A percentile compares a stretch with the other conserved stretches of the same genome.
phyloP scores from a whole-genome alignment of 2,797 vertebrate species.

The Florisuga fusca region DNA sequence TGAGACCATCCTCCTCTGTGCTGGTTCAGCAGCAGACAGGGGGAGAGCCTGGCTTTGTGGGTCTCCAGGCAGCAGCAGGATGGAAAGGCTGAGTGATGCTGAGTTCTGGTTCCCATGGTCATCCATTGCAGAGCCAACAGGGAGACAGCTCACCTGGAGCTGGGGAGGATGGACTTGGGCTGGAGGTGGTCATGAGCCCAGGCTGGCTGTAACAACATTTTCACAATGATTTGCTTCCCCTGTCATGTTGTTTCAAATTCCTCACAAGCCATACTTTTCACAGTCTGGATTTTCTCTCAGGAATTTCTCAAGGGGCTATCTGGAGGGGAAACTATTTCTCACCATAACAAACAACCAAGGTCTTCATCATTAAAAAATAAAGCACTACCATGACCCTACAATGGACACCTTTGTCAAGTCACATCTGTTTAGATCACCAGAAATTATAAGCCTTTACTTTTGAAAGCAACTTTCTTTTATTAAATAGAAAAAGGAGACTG shows the following conservation, averaged over 20 bases:
- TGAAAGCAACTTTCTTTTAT: slow-evolving; percentile 50
- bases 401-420: slow-evolving; percentile 62
- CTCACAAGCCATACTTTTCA: slow-evolving; percentile 66
- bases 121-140: rapidly evolving
- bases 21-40: not conserved
- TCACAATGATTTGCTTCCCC: slow-evolving; percentile 22
- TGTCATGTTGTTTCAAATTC: slow-evolving; percentile 66
- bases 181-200: not conserved
- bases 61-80: not conserved
- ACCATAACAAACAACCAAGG: slow-evolving; percentile 70
- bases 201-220: slow-evolving; percentile 9
- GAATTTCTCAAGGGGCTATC: slow-evolving; percentile 68
- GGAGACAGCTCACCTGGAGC: not conserved
- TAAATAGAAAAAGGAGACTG: slow-evolving; percentile 21
- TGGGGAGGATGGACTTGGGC: not conserved
- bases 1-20: not conserved
- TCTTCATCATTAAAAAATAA: slow-evolving; percentile 63
- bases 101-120: not conserved
- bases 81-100: not conserved
- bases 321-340: slow-evolving; percentile 68
- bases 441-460: slow-evolving; percentile 53
- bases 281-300: slow-evolving; percentile 69
- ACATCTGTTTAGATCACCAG: slow-evolving; percentile 69
- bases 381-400: slow-evolving; percentile 35
- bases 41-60: not conserved